Percentiles rank a stretch among this genome's conserved stretches.
Conservation (phyloP, 2,888 invertebrate species). For the Apodemia zela region DNA sequence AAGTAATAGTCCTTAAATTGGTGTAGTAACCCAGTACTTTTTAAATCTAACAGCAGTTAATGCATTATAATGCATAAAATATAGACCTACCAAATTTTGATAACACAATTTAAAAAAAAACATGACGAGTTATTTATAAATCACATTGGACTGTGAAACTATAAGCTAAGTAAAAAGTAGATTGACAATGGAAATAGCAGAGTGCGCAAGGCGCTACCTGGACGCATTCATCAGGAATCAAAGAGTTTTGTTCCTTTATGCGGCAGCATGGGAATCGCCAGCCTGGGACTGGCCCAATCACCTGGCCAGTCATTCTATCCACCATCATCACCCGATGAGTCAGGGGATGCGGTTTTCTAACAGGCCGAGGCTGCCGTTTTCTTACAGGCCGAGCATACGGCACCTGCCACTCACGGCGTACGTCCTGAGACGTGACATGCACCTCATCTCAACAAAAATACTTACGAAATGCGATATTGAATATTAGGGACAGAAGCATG, state of each 20-base stretch:
- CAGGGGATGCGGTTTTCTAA: neutral
- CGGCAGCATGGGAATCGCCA: conserved; percentile 5
- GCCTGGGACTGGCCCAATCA: conserved; percentile 10
- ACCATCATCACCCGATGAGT: conserved; percentile 3
- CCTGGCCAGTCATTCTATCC: neutral
- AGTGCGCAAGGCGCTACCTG: conserved; percentile 6
- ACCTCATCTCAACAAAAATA: neutral
- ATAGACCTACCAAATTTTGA: neutral
- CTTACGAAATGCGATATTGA: neutral
- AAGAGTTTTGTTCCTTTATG: neutral
- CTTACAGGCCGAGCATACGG: neutral
- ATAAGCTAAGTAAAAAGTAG: neutral
- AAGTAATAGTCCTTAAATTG: neutral
- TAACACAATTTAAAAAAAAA: neutral
- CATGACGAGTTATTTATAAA: neutral
- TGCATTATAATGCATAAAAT: neutral
- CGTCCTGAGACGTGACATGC: neutral
- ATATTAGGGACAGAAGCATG: neutral
- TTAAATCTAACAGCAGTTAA: conserved; percentile 1
- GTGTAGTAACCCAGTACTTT: neutral
- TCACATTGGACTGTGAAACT: neutral
- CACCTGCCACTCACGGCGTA: neutral
- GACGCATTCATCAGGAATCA: neutral
- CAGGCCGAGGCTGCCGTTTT: neutral
- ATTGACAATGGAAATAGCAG: neutral